phyloP scores from a whole-genome alignment of 2,113 vertebrate genomes.

The Megaptera novaeangliae region DNA sequence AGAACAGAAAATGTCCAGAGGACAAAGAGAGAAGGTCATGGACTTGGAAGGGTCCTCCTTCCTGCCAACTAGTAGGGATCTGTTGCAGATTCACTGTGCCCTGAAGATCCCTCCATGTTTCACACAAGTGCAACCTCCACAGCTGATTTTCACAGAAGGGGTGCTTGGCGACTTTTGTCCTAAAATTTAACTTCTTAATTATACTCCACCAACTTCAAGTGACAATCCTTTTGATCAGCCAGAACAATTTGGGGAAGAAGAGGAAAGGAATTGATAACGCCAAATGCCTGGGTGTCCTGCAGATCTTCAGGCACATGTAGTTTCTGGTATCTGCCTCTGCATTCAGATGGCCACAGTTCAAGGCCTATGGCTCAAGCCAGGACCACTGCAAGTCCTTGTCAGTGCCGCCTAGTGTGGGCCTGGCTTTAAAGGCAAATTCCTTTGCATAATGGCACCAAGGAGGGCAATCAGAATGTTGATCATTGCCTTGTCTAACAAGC shows the following conservation, averaged over 20 bases:
- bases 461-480: background rate
- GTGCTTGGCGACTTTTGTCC: background rate
- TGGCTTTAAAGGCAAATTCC: background rate
- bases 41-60: background rate
- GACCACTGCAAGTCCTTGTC: background rate
- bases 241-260: background rate
- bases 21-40: background rate
- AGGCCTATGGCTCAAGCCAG: background rate
- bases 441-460: background rate
- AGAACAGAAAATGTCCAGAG: background rate
- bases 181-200: background rate
- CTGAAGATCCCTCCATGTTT: background rate
- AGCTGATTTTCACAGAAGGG: background rate
- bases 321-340: background rate
- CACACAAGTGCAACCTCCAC: background rate
- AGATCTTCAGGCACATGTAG: no score
- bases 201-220: background rate
- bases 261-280: accelerated
- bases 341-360: background rate
- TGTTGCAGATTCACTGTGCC: no score
- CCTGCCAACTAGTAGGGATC: background rate
- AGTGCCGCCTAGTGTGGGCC: background rate
- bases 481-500: background rate
- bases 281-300: no score
- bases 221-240: background rate